Base-by-base conservation (phyloP, 2,113 vertebrate genomes). In the Strigops habroptila region DNA sequence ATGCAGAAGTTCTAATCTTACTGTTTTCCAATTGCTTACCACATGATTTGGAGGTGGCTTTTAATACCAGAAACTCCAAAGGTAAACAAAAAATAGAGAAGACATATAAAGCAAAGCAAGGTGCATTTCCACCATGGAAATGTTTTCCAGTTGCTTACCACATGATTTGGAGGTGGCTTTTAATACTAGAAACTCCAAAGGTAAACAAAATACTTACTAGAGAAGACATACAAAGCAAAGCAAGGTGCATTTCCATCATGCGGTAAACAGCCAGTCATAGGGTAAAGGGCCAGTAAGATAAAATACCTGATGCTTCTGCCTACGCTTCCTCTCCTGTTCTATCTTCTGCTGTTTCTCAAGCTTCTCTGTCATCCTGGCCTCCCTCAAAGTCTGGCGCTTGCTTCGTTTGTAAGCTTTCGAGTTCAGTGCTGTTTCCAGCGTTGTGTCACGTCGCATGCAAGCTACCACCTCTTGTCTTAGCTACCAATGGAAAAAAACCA, bases 311-410 rank as follows among this genome's bases (percentile, higher is more conserved):
- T 99, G 99, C 88, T 99, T 99, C 97, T 99, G 99, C n/a, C 99
- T 96, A 12, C 99, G 99, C 67, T 99, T 99, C 90, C 99, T 98
- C 90, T 99, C 99, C 92, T 99, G 99, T 60, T 99, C 99, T 2
- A 99, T 99, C 97, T 99, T 99, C 98, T 99, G 99, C 96, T 99
- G 99, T 83, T 99, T 99, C 97, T 99, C 99, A 87, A 99, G 98
- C 64, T 99, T 99, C 97, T 99, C 99, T 0, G 99, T 99, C 99
- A 99, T 99, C 60, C 99, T 99, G 0, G 99, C 99, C 93, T 99
- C 99, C 44, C 99, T 96, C 90, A 99, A 97, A 3, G 99, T 99
- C 97, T 99, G 99, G 18, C 99, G 98, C 96, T 99, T 99, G 97
- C 99, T 99, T 84, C 99, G 98, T 46, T 99, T 99, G 97, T 99